Evolutionary conservation across 92 coral and sea anemone genomes (phyloP).

Genomic region (Palythoa caribaeorum): DNA sequence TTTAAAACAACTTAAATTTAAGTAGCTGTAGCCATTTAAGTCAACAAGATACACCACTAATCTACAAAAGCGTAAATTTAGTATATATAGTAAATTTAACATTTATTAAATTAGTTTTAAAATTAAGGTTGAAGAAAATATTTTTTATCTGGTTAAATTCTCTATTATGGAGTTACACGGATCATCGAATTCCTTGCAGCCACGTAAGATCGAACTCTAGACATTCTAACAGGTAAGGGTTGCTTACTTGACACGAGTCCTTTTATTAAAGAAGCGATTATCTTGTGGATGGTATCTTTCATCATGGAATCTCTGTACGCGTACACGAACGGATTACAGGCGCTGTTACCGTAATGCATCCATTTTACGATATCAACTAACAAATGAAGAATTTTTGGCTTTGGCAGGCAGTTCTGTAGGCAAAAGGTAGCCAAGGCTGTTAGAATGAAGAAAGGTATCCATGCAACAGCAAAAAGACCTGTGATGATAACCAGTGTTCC

Average conservation of each 20-base stretch:
- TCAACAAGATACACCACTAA: too few species aligned
- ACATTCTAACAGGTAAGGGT: not conserved
- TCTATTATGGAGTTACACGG: slow-evolving; percentile 1
- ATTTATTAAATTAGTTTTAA: too few species aligned
- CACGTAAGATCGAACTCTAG: not conserved
- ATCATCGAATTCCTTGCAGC: not conserved
- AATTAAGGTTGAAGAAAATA: not conserved
- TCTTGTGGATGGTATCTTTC: slow-evolving; percentile 25
- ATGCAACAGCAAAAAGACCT: slow-evolving; percentile 27
- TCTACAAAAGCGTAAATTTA: too few species aligned
- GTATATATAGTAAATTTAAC: too few species aligned
- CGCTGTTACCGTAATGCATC: slow-evolving; percentile 43
- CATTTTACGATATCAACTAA: slow-evolving; percentile 32
- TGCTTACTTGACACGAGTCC: not conserved
- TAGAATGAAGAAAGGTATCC: slow-evolving; percentile 35
- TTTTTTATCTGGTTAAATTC: not conserved
- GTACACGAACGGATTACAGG: slow-evolving; percentile 41
- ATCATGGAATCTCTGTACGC: slow-evolving; percentile 41
- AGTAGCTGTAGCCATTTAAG: not conserved
- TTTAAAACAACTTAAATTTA: not conserved
- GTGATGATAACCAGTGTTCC: slow-evolving; percentile 42
- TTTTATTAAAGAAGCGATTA: not conserved
- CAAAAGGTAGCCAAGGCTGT: slow-evolving; percentile 35
- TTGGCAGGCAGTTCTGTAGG: slow-evolving; percentile 16
- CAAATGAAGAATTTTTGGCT: not conserved